These are phyloP conservation scores for Phymorhynchus buccinoides DNA, from an alignment of 1,140 invertebrate genomes.

Conservation along the genomic window DNA sequence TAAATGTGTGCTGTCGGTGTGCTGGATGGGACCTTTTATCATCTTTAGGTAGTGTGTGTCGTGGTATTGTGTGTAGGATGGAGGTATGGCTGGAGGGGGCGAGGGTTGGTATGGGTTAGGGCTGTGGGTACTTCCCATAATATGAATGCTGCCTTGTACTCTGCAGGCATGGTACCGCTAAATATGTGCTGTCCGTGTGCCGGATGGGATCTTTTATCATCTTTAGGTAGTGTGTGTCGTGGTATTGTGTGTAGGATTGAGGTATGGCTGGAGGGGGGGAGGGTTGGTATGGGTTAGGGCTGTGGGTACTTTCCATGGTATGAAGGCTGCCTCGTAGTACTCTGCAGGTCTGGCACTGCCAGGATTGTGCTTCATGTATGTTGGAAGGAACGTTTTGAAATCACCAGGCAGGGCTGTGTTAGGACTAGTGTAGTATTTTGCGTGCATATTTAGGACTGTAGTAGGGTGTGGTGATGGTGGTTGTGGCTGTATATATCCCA, in stretches of 20 bases:
- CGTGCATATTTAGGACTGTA: too few relatives aligned
- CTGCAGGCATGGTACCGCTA: not conserved
- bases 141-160: not conserved
- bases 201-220: not conserved
- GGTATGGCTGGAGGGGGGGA: too few relatives aligned
- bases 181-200: not conserved
- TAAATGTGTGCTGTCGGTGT: not conserved
- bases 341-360: not conserved
- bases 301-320: too few relatives aligned
- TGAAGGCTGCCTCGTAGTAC: not conserved
- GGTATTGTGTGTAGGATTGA: too few relatives aligned
- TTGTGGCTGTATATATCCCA: too few relatives aligned
- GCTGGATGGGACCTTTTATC: not conserved
- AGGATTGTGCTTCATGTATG: not conserved
- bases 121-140: too few relatives aligned
- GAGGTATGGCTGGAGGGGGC: too few relatives aligned
- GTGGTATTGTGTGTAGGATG: too few relatives aligned
- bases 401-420: not conserved
- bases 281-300: too few relatives aligned
- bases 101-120: too few relatives aligned
- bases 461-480: too few relatives aligned
- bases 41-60: slow-evolving; percentile 2
- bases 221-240: not conserved
- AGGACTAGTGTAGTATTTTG: too few relatives aligned
- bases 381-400: not conserved